A percentile compares a stretch with the other conserved stretches of the same genome.
Conservation (phyloP, 2,888 invertebrate species). For the Unio pictorum region DNA sequence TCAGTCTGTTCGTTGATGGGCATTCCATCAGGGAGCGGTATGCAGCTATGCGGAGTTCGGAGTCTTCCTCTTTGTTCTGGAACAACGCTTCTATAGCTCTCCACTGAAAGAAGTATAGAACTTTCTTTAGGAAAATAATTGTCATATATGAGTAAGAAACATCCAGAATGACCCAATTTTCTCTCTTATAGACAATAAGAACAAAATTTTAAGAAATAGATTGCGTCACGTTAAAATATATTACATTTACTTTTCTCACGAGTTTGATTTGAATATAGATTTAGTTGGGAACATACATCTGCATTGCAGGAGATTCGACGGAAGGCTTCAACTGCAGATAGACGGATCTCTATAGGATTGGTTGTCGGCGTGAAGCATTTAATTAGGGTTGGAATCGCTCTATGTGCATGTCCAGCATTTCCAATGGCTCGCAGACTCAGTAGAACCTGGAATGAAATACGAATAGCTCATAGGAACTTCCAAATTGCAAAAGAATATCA, state of each 20-base stretch:
- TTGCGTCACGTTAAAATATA: neutral
- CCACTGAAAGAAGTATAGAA: constrained; percentile 41
- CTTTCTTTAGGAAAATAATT: too few relatives aligned
- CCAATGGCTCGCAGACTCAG: constrained; percentile 85
- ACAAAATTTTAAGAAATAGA: neutral
- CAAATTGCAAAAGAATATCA: too few relatives aligned
- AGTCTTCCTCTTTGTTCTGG: constrained; percentile 75
- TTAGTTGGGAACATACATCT: constrained; percentile 52
- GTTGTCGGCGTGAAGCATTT: too few relatives aligned
- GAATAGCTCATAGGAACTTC: too few relatives aligned
- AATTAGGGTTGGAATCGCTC: too few relatives aligned
- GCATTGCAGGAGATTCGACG: constrained; percentile 80
- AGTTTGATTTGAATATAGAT: neutral
- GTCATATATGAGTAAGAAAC: too few relatives aligned
- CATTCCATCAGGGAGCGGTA: too few relatives aligned
- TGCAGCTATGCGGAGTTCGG: too few relatives aligned
- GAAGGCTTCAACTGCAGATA: constrained; percentile 72
- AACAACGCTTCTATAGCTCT: constrained; percentile 77
- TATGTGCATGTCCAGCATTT: too few relatives aligned
- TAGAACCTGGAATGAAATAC: constrained; percentile 72
- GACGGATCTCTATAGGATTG: too few relatives aligned
- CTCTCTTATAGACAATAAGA: neutral
- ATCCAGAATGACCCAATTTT: too few relatives aligned
- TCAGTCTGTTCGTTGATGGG: too few relatives aligned
- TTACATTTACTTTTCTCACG: neutral